A percentile compares a stretch with the other conserved stretches of the same genome.
These are phyloP conservation scores for Pristionchus exspectatus DNA, from an alignment of 2,888 invertebrate species.

Conservation along the genomic window DNA sequence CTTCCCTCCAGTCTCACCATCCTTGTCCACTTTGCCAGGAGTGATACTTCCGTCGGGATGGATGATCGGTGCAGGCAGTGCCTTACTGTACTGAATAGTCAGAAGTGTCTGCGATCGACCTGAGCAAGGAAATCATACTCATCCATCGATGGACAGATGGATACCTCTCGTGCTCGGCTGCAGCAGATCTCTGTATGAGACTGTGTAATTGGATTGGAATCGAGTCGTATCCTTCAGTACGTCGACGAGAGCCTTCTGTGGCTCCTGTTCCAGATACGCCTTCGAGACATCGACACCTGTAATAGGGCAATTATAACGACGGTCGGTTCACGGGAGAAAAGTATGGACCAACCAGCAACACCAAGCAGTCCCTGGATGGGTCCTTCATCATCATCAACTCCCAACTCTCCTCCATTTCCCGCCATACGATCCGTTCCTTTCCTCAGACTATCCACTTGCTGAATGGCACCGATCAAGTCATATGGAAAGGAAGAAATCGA, in stretches of 20 bases:
- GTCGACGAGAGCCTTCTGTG: conserved; percentile 7
- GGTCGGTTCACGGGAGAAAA: no score
- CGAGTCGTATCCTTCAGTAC: conserved; percentile 16
- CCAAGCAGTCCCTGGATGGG: not conserved
- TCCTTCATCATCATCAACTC: conserved; percentile 8
- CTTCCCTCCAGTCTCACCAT: not conserved
- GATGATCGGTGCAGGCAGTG: conserved; percentile 8
- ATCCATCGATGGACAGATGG: not conserved
- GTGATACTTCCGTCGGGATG: not conserved
- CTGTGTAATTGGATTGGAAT: not conserved
- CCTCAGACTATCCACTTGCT: conserved; percentile 19
- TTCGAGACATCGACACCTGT: conserved; percentile 20
- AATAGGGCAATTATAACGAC: not conserved
- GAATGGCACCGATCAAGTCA: not conserved
- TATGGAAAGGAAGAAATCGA: not conserved
- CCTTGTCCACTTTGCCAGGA: conserved; percentile 6
- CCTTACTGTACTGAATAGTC: conserved; percentile 13
- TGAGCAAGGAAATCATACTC: not conserved
- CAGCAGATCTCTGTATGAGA: not conserved
- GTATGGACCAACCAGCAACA: not conserved
- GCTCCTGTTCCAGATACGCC: not conserved
- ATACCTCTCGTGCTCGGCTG: conserved; percentile 28
- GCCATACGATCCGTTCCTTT: conserved; percentile 21
- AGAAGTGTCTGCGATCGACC: conserved; percentile 40
- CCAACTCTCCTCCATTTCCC: conserved; percentile 12